Base-by-base conservation (phyloP, 2,797 vertebrate genomes). In the Ptychobarbus kaznakovi region DNA sequence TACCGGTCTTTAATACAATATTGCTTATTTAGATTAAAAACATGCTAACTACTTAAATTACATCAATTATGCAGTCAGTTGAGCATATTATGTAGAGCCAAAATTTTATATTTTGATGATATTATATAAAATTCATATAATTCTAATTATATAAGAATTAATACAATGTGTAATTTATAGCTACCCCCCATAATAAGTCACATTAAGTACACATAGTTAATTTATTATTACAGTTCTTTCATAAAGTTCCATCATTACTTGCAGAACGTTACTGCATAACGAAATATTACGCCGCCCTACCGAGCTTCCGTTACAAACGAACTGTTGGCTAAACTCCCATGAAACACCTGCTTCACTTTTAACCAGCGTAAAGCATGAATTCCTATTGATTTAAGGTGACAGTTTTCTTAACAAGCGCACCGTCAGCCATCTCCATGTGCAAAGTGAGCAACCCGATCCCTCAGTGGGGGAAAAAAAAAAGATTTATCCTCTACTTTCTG, bases 381-480 rank as follows among this genome's bases (percentile, higher is more conserved):
- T 86, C 77, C 74, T 87, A 87, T 87, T 88, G 86, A 88, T 87
- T 86, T 81, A 80, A 87, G 49, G 68, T 88, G 80, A 81, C 78
- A 68, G 72, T 56, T 86, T 87, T 83, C 83, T 89, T 88, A 85
- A 82, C 86, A 86, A 72, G 75, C 69, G 70, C 56, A 53, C 72
- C 79, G 87, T 89, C 83, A 83, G 83, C 83, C 65, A 76, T 89
- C 53, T 66, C 35, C 74, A 84, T 89, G 84, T 86, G 86, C 63
- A 84, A 32, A 46, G 77, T 42, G 87, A 89, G 79, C 87, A 88
- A 84, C 84, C 87, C 65, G 80, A 75, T 85, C 58, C 56, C 73
- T 77, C 69, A 79, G 89, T 87, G 44, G 82, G 86, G 69, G 44
- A 81, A 38, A n/a, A 85, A 65, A 87, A 91, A 93, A 86, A 65